Evolutionary conservation across 2,113 vertebrate species (phyloP).

Genomic region (Crotalus viridis): DNA sequence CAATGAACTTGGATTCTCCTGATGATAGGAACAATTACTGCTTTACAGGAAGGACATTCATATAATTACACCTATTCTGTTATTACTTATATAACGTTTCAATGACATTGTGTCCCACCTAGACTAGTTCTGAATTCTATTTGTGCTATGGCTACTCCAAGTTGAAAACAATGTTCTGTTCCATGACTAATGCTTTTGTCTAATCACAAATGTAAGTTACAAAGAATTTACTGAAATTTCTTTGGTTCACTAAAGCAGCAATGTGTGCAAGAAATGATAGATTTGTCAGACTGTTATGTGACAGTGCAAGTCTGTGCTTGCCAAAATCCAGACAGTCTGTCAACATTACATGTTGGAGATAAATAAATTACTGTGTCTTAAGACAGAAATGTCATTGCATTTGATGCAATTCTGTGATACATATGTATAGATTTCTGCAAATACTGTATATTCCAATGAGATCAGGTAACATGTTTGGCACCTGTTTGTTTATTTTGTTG

Average conservation of each 20-base stretch:
- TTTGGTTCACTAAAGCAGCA: constrained; percentile 58
- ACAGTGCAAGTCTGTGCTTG: constrained; percentile 55
- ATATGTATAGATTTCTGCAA: constrained; percentile 7
- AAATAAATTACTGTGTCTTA: constrained; percentile 55
- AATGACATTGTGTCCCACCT: no score
- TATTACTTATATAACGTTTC: no score
- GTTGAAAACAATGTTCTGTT: no score
- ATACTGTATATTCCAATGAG: not conserved
- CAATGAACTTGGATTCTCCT: no score
- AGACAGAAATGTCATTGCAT: not conserved
- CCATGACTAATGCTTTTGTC: not conserved
- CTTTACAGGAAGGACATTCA: no score
- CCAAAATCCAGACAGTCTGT: constrained; percentile 60
- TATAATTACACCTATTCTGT: no score
- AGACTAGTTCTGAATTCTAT: no score
- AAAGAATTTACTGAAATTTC: constrained; percentile 28
- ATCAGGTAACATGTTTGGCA: not conserved
- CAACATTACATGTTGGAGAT: constrained; percentile 57
- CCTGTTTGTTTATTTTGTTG: constrained; percentile 2
- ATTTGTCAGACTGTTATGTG: constrained; percentile 58
- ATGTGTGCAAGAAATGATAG: constrained; percentile 55
- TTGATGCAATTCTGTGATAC: constrained; percentile 11
- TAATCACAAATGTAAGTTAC: not conserved
- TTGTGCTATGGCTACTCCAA: no score
- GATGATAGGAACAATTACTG: no score